phyloP scores from a whole-genome alignment of 2,113 vertebrate genomes.

The Paralichthys olivaceus region DNA sequence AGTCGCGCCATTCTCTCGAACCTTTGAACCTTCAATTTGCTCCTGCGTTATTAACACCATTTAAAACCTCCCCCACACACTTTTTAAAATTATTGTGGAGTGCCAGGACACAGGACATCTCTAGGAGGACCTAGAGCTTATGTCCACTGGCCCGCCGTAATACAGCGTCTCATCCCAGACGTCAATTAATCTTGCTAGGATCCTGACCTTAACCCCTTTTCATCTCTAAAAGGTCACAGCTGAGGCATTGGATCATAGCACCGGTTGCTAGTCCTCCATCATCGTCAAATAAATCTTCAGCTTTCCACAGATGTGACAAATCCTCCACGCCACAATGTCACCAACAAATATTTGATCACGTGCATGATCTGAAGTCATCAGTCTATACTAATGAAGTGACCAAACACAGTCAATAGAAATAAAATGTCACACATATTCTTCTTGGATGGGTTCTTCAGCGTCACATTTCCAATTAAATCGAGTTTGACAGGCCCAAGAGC shows the following conservation, averaged over 20 bases:
- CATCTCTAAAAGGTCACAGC: not conserved
- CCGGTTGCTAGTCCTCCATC: not conserved
- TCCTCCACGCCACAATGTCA: not conserved
- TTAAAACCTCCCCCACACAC: constrained; percentile 58
- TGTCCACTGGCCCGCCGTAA: constrained; percentile 8
- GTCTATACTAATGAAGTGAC: constrained; percentile 5
- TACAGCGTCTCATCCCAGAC: constrained; percentile 18
- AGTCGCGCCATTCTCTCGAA: constrained; percentile 68
- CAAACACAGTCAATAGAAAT: not conserved
- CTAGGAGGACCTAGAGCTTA: constrained; percentile 29
- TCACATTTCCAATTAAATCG: not conserved
- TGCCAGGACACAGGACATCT: constrained; percentile 15
- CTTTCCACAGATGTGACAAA: not conserved
- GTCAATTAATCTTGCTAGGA: not conserved
- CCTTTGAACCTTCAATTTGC: constrained; percentile 74
- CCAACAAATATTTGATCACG: constrained; percentile 15
- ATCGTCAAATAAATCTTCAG: constrained; percentile 6
- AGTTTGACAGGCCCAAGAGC: not conserved
- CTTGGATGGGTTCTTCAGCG: not conserved
- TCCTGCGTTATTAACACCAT: constrained; percentile 89
- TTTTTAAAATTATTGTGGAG: constrained; percentile 10
- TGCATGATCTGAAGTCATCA: constrained; percentile 16
- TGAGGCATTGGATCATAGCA: not conserved
- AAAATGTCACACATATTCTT: not conserved
- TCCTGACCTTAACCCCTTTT: not conserved